Conservation (phyloP, 2,113 vertebrate genomes). For the Coptodon bakossiorum region DNA sequence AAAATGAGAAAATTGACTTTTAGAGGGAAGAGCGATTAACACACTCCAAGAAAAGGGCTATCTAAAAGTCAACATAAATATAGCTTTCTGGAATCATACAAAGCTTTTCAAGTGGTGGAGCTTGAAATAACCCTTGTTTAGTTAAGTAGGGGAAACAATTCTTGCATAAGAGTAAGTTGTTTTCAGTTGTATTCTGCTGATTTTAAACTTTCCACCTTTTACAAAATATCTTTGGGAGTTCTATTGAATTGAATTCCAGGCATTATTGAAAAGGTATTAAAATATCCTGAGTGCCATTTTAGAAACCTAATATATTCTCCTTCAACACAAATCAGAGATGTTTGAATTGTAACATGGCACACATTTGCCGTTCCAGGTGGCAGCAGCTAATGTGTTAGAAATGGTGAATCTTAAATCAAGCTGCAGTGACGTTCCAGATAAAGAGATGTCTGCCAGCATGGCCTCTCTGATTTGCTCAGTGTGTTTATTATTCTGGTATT, state of each 20-base stretch:
- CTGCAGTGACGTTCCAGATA: not conserved
- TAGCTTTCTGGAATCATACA: not conserved
- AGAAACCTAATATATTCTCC: not conserved
- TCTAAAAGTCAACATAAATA: not conserved
- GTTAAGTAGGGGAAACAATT: not conserved
- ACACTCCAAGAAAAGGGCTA: not conserved
- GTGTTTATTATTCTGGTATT: slow-evolving; percentile 11
- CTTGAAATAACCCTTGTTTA: not conserved
- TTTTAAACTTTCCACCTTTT: not conserved
- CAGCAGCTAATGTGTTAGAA: not conserved
- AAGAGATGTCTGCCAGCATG: not conserved
- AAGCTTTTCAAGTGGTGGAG: not conserved
- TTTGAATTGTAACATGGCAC: not conserved
- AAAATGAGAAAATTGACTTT: not conserved
- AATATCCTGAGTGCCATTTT: not conserved
- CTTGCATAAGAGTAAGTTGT: not conserved
- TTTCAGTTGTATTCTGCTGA: not conserved
- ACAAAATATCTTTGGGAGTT: not conserved
- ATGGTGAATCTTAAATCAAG: not conserved
- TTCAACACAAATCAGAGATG: not conserved
- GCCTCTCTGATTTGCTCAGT: not conserved
- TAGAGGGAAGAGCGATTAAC: not conserved
- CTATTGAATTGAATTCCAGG: not conserved
- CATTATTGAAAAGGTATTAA: not conserved
- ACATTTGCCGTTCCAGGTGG: slow-evolving; percentile 5